A percentile compares a stretch with the other conserved stretches of the same genome.
These are phyloP conservation scores for Etheostoma perlongum DNA, from an alignment of 2,797 vertebrate genomes.

Conservation along the genomic window DNA sequence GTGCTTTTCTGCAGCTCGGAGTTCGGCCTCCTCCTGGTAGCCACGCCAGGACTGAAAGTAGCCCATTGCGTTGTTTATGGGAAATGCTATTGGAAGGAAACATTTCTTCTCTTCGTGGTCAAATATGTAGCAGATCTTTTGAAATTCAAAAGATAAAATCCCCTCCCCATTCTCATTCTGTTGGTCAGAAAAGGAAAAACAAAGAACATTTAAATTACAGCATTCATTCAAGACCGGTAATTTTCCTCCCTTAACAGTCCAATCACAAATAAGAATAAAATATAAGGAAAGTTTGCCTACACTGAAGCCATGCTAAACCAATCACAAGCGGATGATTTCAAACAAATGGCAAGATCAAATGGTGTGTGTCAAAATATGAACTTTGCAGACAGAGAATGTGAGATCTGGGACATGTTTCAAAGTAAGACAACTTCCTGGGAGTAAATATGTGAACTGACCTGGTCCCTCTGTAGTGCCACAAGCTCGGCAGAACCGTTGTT, in stretches of 20 bases:
- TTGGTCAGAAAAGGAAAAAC: slow-evolving; percentile 24
- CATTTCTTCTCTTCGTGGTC: slow-evolving; percentile 87
- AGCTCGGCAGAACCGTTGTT: slow-evolving; percentile 96
- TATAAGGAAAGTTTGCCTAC: not conserved
- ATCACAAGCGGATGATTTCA: not conserved
- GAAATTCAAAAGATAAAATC: slow-evolving; percentile 93
- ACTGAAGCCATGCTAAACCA: not conserved
- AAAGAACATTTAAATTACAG: not conserved
- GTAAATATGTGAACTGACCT: slow-evolving; percentile 82
- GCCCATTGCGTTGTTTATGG: slow-evolving; percentile 85
- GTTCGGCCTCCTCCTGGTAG: slow-evolving; percentile 92
- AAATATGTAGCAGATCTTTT: slow-evolving; percentile 94
- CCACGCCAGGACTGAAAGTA: slow-evolving; percentile 93
- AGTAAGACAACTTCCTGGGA: slow-evolving; percentile 1
- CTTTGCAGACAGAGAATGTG: not conserved
- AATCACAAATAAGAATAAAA: not conserved
- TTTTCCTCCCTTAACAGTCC: not conserved
- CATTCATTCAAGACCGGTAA: not conserved
- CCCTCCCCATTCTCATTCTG: slow-evolving; percentile 89
- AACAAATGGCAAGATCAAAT: not conserved
- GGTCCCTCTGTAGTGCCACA: slow-evolving; percentile 90
- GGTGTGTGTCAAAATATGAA: not conserved
- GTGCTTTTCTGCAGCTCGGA: slow-evolving; percentile 90
- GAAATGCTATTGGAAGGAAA: slow-evolving; percentile 92
- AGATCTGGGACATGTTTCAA: slow-evolving; percentile 14